Percentiles rank a stretch among this genome's conserved stretches.
phyloP scores from a whole-genome alignment of 2,113 vertebrate species.

The Carollia perspicillata region DNA sequence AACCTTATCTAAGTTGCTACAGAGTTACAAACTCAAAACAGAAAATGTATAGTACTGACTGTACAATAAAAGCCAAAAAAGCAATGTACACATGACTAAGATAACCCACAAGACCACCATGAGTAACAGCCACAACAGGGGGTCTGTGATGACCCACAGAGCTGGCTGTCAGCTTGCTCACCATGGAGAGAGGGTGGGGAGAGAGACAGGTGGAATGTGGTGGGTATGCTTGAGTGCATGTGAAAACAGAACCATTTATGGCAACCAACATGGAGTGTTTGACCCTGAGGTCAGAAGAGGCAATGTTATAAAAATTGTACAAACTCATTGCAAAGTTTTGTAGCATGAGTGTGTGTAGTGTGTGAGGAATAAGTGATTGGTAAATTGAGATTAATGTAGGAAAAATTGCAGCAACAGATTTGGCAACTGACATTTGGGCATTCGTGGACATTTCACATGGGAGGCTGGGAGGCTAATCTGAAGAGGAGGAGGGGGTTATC shows the following conservation, averaged over 20 bases:
- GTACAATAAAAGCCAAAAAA: slow-evolving; percentile 71
- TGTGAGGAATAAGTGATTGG: not conserved
- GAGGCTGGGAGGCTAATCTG: not conserved
- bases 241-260: not conserved
- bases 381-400: not conserved
- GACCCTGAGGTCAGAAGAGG: not conserved
- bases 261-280: not conserved
- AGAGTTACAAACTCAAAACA: slow-evolving; percentile 74
- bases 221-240: no score
- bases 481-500: rapidly evolving
- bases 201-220: not conserved
- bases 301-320: not conserved
- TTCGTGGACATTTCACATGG: not conserved
- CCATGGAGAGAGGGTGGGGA: not conserved
- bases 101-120: not conserved
- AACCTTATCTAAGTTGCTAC: slow-evolving; percentile 76
- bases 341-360: not conserved
- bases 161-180: not conserved
- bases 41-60: slow-evolving; percentile 77
- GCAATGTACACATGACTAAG: not conserved
- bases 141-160: not conserved
- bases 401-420: not conserved
- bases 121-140: not conserved
- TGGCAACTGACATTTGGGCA: not conserved
- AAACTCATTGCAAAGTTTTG: not conserved